Base-by-base conservation (phyloP, 2,113 vertebrate genomes). In the Dromaius novaehollandiae region DNA sequence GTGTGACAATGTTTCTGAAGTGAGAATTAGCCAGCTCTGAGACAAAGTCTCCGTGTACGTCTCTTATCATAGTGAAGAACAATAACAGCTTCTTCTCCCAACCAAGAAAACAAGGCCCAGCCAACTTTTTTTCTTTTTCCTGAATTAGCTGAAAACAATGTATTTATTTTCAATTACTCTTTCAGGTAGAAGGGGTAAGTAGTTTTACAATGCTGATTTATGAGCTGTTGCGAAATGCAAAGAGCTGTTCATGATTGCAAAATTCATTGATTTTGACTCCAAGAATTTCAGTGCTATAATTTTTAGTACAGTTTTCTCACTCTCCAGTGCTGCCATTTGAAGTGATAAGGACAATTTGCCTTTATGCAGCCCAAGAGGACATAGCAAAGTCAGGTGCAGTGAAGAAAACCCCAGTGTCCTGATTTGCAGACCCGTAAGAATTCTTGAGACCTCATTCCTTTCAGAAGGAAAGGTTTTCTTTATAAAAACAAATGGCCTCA, bases 211-310 rank as follows among this genome's bases (percentile, higher is more conserved):
- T 86, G 36, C 79, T 91, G 89, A 93, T 95, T 94, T 89, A 89
- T 89, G 82, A 70, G 64, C 86, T 89, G 30, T 70, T 95, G 78
- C 70, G 73, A 94, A 88, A 92, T 90, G 77, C 73, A 86, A 22
- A 92, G 56, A 89, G 86, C 91, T 91, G 50, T 73, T 96, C n/a
- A 42, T 22, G 78, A 88, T 68, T 82, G 89, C 71, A 91, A 70
- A 95, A 96, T 82, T 77, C 82, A 88, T 91, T 95, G 92, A 93
- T 93, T 50, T 74, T 83, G 71, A 82, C 78, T 95, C 64, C n/a
- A 77, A 48, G 60, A 93, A 89, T 77, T 89, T 88, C 79, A 83
- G 58, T 82, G 65, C 58, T 42, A 75, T 63, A 82, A 53, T 77
- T 51, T 88, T 87, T 80, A 80, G 42, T 77, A 22, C 40, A 63